Conservation (phyloP, 2,888 invertebrate genomes). For the Aphidius colemani region DNA sequence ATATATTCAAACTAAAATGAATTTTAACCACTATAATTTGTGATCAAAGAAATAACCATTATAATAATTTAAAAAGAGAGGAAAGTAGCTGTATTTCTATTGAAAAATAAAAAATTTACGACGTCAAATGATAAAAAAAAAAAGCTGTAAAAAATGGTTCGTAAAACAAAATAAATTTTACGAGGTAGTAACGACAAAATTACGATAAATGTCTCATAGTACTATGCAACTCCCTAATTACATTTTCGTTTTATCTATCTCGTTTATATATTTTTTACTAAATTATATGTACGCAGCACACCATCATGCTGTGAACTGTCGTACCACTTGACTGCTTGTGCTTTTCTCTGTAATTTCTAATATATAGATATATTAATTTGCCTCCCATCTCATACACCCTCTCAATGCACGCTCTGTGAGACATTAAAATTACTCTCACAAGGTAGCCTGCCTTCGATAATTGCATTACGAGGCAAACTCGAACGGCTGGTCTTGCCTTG, state of each 20-base stretch:
- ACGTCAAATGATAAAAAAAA: background rate
- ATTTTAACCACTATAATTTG: background rate
- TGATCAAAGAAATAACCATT: background rate
- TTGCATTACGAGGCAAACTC: constrained; percentile 27
- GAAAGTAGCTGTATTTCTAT: background rate
- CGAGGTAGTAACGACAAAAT: constrained; percentile 38
- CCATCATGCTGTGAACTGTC: background rate
- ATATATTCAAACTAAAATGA: background rate
- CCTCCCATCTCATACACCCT: background rate
- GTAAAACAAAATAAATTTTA: constrained; percentile 8
- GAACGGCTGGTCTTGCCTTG: constrained; percentile 9
- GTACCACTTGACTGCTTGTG: background rate
- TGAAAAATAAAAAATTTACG: constrained; percentile 2
- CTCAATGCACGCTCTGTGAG: constrained; percentile 16
- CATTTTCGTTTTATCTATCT: constrained; percentile 29
- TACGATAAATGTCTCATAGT: constrained; percentile 33
- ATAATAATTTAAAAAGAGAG: background rate
- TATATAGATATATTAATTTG: background rate
- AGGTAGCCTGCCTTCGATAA: constrained; percentile 29
- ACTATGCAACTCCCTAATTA: constrained; percentile 37
- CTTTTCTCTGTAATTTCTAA: background rate
- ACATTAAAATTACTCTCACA: constrained; percentile 35
- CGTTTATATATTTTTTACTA: background rate
- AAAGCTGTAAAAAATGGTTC: constrained; percentile 4
- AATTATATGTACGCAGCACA: background rate